phyloP scores from a whole-genome alignment of 2,113 vertebrate genomes.

The Gila orcuttii region DNA sequence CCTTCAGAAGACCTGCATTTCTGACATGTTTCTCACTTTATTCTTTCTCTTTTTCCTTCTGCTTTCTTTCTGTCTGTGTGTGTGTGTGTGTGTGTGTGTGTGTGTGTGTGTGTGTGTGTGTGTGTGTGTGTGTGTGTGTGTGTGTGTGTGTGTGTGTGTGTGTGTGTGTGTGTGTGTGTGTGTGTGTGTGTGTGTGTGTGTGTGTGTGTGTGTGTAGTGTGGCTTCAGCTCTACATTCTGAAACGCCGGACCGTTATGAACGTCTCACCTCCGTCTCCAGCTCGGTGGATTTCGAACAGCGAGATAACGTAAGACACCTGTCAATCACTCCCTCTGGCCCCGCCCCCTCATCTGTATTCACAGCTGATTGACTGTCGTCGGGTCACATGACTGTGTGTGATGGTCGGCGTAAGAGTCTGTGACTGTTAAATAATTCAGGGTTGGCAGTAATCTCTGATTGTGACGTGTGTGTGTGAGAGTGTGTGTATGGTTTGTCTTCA shows the following conservation, averaged over 20 bases:
- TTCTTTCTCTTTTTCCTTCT: conserved; percentile 9
- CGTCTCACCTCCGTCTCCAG: conserved; percentile 96
- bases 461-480: too few species aligned
- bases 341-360: background rate
- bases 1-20: background rate
- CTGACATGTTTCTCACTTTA: background rate
- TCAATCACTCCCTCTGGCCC: conserved; percentile 7
- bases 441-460: too few species aligned
- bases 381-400: too few species aligned
- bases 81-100: too few species aligned
- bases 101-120: background rate
- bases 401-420: too few species aligned
- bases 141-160: conserved; percentile 63
- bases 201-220: conserved; percentile 74
- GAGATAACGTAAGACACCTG: conserved; percentile 88
- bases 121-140: conserved; percentile 56
- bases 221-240: conserved; percentile 91
- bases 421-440: too few species aligned
- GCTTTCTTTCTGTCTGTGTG: background rate
- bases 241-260: conserved; percentile 92
- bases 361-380: too few species aligned
- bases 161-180: too few species aligned
- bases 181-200: background rate
- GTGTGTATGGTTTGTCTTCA: too few species aligned
- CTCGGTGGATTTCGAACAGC: conserved; percentile 96